Conservation (phyloP, 2,113 vertebrate species). For the Microtus montanus region DNA sequence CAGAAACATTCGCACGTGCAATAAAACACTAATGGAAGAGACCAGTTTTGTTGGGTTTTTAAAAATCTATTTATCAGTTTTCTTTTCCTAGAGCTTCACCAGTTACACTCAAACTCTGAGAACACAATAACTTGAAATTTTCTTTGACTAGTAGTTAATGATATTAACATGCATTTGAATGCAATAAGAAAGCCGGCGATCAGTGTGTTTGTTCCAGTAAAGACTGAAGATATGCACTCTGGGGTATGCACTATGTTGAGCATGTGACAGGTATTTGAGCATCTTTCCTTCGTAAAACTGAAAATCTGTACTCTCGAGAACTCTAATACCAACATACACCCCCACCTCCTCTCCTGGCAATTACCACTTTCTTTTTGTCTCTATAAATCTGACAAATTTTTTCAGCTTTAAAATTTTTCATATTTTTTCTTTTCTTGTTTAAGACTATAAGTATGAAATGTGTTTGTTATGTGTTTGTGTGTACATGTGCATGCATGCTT, state of each 20-base stretch:
- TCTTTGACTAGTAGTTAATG: background rate
- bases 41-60: background rate
- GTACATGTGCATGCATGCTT: background rate
- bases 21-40: background rate
- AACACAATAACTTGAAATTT: background rate
- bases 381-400: background rate
- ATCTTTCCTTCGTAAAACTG: background rate
- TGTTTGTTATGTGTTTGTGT: background rate
- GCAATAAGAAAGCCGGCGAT: background rate
- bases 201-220: background rate
- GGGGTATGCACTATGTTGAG: fast-evolving
- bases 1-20: background rate
- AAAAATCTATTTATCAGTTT: background rate
- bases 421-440: background rate
- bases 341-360: background rate
- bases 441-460: background rate
- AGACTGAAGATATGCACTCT: background rate
- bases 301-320: background rate
- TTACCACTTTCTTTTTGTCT: background rate
- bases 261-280: background rate
- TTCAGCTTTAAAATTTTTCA: background rate
- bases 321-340: too few species aligned
- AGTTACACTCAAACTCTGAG: background rate
- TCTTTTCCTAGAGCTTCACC: too few species aligned
- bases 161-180: background rate